Percentiles rank a stretch among this genome's conserved stretches.
phyloP scores from a whole-genome alignment of 2,888 invertebrate genomes.

The Polydrusus tereticollis region DNA sequence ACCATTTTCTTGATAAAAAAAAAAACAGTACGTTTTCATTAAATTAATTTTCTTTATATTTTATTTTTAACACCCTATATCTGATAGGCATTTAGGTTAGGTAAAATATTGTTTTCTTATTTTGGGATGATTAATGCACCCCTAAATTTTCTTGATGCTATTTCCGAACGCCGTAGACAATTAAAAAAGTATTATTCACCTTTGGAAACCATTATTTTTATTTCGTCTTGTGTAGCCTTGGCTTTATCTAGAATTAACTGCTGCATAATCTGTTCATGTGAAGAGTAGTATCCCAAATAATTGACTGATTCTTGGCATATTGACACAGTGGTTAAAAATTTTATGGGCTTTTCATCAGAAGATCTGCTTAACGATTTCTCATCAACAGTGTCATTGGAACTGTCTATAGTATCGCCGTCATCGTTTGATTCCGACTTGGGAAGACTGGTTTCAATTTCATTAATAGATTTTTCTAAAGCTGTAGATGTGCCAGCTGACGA shows the following conservation, averaged over 20 bases:
- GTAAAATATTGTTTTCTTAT: too few relatives aligned
- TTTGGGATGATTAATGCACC: too few relatives aligned
- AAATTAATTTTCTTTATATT: too few relatives aligned
- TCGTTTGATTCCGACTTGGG: conserved; percentile 46
- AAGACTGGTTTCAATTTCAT: conserved; percentile 49
- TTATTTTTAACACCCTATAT: background rate
- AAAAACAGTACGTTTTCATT: too few relatives aligned
- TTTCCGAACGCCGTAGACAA: too few relatives aligned
- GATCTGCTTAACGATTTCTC: conserved; percentile 52
- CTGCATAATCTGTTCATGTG: conserved; percentile 77
- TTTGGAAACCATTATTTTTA: conserved; percentile 73
- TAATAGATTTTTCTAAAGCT: conserved; percentile 53
- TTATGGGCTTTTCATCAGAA: conserved; percentile 43
- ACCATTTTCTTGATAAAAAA: too few relatives aligned
- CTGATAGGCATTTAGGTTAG: too few relatives aligned
- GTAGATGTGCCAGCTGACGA: conserved; percentile 62
- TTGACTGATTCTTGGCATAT: conserved; percentile 75
- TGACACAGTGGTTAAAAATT: conserved; percentile 57
- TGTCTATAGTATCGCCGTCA: conserved; percentile 37
- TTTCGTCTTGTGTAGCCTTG: conserved; percentile 69
- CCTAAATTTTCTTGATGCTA: too few relatives aligned
- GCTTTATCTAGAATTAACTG: conserved; percentile 73
- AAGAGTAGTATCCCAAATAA: conserved; percentile 79
- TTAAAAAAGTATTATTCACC: conserved; percentile 60
- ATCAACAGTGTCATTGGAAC: conserved; percentile 49